These are phyloP conservation scores for Syngnathus typhle DNA, from an alignment of 2,113 vertebrate genomes.

Conservation along the genomic window DNA sequence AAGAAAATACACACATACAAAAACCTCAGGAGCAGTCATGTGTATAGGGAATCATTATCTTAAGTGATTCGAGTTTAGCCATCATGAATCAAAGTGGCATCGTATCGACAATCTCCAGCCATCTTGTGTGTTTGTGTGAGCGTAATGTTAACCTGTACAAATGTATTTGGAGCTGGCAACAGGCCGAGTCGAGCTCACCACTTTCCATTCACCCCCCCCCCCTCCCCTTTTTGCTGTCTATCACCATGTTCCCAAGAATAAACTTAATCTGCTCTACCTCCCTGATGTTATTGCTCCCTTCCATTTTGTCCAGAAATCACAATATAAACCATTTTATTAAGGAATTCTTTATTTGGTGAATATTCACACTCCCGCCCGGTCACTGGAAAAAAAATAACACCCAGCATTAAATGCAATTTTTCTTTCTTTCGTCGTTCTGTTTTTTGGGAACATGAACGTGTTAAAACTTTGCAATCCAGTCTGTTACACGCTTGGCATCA, in stretches of 20 bases:
- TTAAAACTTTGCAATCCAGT: not conserved
- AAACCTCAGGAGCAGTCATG: conserved; percentile 29
- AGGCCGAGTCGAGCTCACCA: conserved; percentile 43
- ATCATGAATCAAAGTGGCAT: conserved; percentile 71
- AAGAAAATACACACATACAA: conserved; percentile 18
- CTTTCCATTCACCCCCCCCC: conserved; percentile 48
- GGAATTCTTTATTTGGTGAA: not conserved
- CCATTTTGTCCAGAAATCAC: not conserved
- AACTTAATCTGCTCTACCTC: conserved; percentile 41
- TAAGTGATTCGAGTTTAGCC: conserved; percentile 67
- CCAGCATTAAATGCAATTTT: not conserved
- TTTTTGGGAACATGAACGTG: not conserved
- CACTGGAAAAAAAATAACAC: not conserved
- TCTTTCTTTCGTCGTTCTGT: not conserved
- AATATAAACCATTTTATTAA: not conserved
- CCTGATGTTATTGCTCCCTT: conserved; percentile 6
- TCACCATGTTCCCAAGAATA: conserved; percentile 40
- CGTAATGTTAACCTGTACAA: conserved; percentile 29
- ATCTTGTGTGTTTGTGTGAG: conserved; percentile 36
- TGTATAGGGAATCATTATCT: conserved; percentile 68
- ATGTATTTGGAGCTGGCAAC: conserved; percentile 63
- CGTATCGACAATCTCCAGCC: conserved; percentile 64
- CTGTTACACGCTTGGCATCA: not conserved
- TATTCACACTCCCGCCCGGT: not conserved
- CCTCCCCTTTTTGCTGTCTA: conserved; percentile 21